Evolutionary conservation across 1,140 invertebrate genomes (phyloP).

Genomic region (Battus philenor): DNA sequence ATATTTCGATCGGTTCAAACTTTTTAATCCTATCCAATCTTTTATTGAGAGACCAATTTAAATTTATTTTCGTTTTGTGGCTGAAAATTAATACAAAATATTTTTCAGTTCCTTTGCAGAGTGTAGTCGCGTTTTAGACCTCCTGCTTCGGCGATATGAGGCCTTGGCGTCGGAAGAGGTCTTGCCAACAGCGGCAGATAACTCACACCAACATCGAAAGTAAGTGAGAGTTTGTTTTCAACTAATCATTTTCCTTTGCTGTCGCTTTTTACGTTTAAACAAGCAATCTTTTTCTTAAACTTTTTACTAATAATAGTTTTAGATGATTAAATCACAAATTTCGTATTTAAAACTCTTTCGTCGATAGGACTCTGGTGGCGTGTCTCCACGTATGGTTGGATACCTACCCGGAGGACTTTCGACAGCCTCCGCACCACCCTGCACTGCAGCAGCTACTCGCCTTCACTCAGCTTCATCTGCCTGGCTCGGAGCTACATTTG

Average conservation of each 20-base stretch:
- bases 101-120: slow-evolving; percentile 83
- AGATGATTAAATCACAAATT: too few species aligned
- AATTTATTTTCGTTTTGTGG: neutral
- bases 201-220: slow-evolving; percentile 85
- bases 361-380: slow-evolving; percentile 87
- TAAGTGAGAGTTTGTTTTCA: slow-evolving; percentile 47
- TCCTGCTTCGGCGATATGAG: slow-evolving; percentile 87
- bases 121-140: slow-evolving; percentile 87
- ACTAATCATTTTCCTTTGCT: slow-evolving; percentile 3
- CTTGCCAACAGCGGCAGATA: slow-evolving; percentile 70
- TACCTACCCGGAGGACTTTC: slow-evolving; percentile 97
- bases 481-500: slow-evolving; percentile 87
- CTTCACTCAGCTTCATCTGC: slow-evolving; percentile 88
- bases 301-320: too few species aligned
- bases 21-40: too few species aligned
- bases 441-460: slow-evolving; percentile 87
- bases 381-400: slow-evolving; percentile 97
- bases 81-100: neutral
- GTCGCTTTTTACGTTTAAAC: neutral
- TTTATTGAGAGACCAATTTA: too few species aligned
- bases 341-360: slow-evolving; percentile 12
- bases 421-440: slow-evolving; percentile 89
- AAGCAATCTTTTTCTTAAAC: too few species aligned
- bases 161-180: slow-evolving; percentile 78
- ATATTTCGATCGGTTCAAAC: too few species aligned